Base-by-base conservation (phyloP, 37 sponge, comb jelly and placozoan species). In the Ianthella basta region DNA sequence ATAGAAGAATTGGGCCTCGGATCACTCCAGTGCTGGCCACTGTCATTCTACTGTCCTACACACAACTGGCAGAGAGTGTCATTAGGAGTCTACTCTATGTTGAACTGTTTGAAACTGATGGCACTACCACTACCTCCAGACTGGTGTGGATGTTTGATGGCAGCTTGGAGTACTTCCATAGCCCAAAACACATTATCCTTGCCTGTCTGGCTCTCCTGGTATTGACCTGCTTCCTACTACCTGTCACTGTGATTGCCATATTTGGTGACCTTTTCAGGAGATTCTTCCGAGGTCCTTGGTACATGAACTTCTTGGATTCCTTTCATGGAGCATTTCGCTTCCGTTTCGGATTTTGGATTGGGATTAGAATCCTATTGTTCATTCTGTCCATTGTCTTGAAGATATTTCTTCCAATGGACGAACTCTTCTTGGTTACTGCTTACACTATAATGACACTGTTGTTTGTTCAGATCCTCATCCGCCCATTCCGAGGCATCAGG, bases 21-120 rank as follows among this genome's bases (percentile, higher is more conserved):
- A 79, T 79, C 12, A 83, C 84, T n/a, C 55, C 87, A 50, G 87
- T 87, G 21, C 33, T 79, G n/a, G 79, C 87, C 20, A 87, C 87
- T n/a, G 32, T 87, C 23, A 29, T 80, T 14, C 32, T 80, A 18
- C 36, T 80, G 23, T 68, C 87, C 2, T 87, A 79, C 54, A 44
- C 56, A 20, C 60, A 80, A 20, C 30, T 87, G 41, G 19, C 60
- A 0, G 16, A 41, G 29, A 56, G 57, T 60, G 38, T 50, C 25
- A 68, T 79, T n/a, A 38, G 1, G 0, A 35, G 64, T 54, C 55
- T 69, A 1, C 6, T 32, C 4, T 69, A 30, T 69, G 70, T 35
- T 14, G 34, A 16, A 13, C 35, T 69, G 70, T 69, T 27, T 6
- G 27, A 16, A 1, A 69, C 27, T 32, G 70, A 69, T 69, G 70